Evolutionary conservation across 2,888 invertebrate genomes (phyloP).

Genomic region (Chironomus tentans): DNA sequence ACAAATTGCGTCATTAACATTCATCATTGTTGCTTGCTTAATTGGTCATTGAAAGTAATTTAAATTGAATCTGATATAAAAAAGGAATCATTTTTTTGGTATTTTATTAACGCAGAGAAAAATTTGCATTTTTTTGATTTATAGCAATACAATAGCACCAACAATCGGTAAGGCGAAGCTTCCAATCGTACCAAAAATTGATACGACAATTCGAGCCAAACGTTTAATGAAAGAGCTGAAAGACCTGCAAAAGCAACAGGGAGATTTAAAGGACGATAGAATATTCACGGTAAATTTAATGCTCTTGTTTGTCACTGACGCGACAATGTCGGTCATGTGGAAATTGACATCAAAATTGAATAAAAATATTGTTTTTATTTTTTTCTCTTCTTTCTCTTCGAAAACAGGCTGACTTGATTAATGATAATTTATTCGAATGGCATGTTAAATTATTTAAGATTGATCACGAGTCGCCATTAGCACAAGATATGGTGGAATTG

Average conservation of each 20-base stretch:
- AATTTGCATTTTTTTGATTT: constrained; percentile 21
- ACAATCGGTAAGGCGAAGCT: constrained; percentile 21
- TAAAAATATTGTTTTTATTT: neutral
- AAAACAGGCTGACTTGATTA: constrained; percentile 62
- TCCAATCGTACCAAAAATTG: constrained; percentile 45
- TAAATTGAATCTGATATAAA: neutral
- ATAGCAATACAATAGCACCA: constrained; percentile 41
- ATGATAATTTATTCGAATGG: constrained; percentile 84
- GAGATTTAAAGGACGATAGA: constrained; percentile 54
- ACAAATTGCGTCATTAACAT: neutral
- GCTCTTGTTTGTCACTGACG: neutral
- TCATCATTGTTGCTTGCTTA: neutral
- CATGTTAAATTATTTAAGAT: constrained; percentile 71
- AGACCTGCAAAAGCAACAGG: constrained; percentile 67
- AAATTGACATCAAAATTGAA: neutral
- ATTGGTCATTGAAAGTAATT: neutral
- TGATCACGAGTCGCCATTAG: constrained; percentile 74
- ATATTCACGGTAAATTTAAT: constrained; percentile 56
- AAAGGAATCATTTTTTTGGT: neutral
- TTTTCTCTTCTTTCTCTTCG: constrained; percentile 18
- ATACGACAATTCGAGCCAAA: constrained; percentile 60
- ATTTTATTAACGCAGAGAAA: neutral
- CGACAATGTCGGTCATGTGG: too few relatives aligned
- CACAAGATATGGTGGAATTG: constrained; percentile 70
- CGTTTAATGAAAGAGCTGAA: constrained; percentile 79